Percentiles rank a stretch among this genome's conserved stretches.
These are phyloP conservation scores for Ichneumon xanthorius DNA, from an alignment of 2,888 invertebrate genomes.

Conservation along the genomic window DNA sequence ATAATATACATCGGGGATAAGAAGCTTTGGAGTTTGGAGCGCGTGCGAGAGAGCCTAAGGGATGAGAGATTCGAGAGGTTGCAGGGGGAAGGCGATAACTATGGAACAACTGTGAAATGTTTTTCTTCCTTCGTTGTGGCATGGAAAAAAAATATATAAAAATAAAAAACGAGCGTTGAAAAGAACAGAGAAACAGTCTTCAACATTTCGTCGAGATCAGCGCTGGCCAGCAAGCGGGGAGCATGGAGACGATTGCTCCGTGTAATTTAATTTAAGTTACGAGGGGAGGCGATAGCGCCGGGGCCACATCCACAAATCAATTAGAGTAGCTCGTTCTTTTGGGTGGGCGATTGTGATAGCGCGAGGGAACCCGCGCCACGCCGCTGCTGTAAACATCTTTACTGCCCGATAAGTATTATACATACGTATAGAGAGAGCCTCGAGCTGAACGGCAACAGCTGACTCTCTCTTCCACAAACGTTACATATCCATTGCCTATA, in stretches of 20 bases:
- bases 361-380: conserved; percentile 76
- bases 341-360: conserved; percentile 80
- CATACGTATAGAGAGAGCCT: conserved; percentile 51
- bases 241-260: conserved; percentile 76
- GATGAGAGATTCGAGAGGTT: conserved; percentile 43
- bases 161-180: conserved; percentile 12
- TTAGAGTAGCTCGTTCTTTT: conserved; percentile 79
- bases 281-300: conserved; percentile 78
- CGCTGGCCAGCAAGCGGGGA: conserved; percentile 51
- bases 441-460: conserved; percentile 28
- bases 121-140: conserved; percentile 28
- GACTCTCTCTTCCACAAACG: conserved; percentile 15
- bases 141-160: conserved; percentile 26
- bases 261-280: conserved; percentile 83
- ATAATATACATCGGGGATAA: conserved; percentile 5
- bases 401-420: conserved; percentile 80
- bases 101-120: background rate
- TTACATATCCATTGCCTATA: conserved; percentile 64
- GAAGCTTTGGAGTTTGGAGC: background rate
- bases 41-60: conserved; percentile 13
- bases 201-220: conserved; percentile 41
- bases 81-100: background rate
- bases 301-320: conserved; percentile 83
- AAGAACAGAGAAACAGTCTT: conserved; percentile 22
- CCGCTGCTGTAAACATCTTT: conserved; percentile 83